phyloP scores from a whole-genome alignment of 1,140 invertebrate species.

The Campoletis sonorensis region DNA sequence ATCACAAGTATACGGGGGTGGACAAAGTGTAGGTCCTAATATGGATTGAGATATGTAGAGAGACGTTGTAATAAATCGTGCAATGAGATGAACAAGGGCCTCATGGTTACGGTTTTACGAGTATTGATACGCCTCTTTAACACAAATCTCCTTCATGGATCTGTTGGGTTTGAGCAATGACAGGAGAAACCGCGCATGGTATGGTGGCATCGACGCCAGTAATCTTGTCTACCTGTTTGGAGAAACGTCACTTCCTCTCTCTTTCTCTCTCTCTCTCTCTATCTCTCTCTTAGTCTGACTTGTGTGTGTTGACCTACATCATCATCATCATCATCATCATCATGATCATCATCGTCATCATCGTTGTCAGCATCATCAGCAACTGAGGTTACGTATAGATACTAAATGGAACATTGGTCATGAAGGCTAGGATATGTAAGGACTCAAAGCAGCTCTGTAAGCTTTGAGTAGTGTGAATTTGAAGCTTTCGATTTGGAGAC shows the following conservation, averaged over 20 bases:
- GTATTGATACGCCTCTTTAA: background rate
- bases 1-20: no score
- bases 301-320: background rate
- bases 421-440: background rate
- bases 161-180: slow-evolving; percentile 12
- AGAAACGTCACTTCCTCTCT: no score
- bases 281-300: no score
- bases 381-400: background rate
- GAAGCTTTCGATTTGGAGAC: background rate
- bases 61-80: no score
- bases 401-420: background rate
- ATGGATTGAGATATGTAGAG: no score
- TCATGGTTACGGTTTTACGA: no score
- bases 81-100: no score
- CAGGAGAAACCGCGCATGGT: slow-evolving; percentile 6
- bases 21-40: no score
- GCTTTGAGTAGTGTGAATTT: background rate
- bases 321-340: background rate
- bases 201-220: background rate
- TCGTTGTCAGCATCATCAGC: background rate
- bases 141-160: background rate
- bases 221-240: background rate
- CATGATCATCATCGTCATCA: background rate
- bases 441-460: background rate
- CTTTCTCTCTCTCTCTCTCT: no score